These are phyloP conservation scores for Takifugu rubripes DNA, from an alignment of 2,797 vertebrate species.

Conservation along the genomic window DNA sequence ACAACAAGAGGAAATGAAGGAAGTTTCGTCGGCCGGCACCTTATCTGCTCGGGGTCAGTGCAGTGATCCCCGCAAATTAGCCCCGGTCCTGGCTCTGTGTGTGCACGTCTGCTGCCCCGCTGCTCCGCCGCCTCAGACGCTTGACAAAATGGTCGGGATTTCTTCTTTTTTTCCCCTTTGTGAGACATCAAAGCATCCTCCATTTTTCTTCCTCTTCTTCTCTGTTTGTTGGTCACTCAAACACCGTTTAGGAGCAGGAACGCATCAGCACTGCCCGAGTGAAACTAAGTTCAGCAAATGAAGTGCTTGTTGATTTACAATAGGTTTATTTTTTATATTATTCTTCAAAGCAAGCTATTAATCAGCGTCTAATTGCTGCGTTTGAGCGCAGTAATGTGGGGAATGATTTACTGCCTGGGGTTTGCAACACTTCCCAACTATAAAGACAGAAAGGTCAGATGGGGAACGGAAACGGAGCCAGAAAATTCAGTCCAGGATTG, in stretches of 20 bases:
- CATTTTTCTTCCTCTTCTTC: neutral
- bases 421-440: neutral
- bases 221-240: slow-evolving; percentile 10
- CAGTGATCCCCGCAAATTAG: slow-evolving; percentile 72
- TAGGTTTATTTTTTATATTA: neutral
- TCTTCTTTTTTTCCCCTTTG: slow-evolving; percentile 10
- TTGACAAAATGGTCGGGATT: slow-evolving; percentile 48
- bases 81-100: slow-evolving; percentile 44
- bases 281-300: slow-evolving; percentile 4
- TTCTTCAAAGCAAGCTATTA: slow-evolving; percentile 5
- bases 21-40: slow-evolving; percentile 73
- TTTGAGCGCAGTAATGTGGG: neutral
- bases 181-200: slow-evolving; percentile 48
- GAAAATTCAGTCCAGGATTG: slow-evolving; percentile 8
- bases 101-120: slow-evolving; percentile 31
- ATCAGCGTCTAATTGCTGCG: slow-evolving; percentile 1
- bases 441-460: too few relatives aligned
- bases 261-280: neutral
- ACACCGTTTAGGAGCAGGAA: slow-evolving; percentile 1
- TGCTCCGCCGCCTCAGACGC: slow-evolving; percentile 33
- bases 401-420: slow-evolving; percentile 9
- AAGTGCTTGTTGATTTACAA: slow-evolving; percentile 2
- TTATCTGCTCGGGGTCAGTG: slow-evolving; percentile 69
- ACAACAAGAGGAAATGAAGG: slow-evolving; percentile 79
- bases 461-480: too few relatives aligned